Evolutionary conservation across 2,888 invertebrate species (phyloP), one percentile per base, ranked within the genome.

Genomic region (Ellobium chinense): DNA sequence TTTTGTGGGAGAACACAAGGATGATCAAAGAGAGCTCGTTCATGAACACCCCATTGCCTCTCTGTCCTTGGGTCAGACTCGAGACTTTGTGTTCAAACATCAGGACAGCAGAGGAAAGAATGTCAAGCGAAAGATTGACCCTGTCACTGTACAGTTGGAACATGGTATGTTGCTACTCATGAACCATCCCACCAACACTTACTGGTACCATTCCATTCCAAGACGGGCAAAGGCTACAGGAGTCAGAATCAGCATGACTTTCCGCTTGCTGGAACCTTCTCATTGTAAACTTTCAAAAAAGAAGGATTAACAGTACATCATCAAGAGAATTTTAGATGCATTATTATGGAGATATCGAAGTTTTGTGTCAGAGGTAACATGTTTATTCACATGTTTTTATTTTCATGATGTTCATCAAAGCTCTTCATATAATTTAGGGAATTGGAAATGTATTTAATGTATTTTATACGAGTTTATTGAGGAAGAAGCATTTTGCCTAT

Each of bases 171-270:
- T 96, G 56, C 92, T 96, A 70, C 87, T 96, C 78, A 96, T 96
- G 96, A 95, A 95, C 89, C 94, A 95, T 21, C 96, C 96, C 0
- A 96, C 96, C 1, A 96, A 96, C 88, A 93, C 94, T 75, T 92
- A 94, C 86, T 96, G 96, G 96, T 96, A 95, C 90, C 96, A 96
- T 91, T 95, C 95, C 5, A 91, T 96, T 82, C 96, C 96, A 0
- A 92, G 92, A 5, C 93, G 95, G 46, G 95, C 95, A 89, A 94
- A 92, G 81, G 92, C 94, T 24, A 81, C 89, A 31, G 94, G 94
- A 58, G 93, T 94, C 39, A 93, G 96, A 91, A 94, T 96, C 66
- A 96, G 96, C 92, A 93, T 96, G 88, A 90, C 89, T 0, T 90
- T 90, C 62, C 79, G 90, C 9, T 84, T 85, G 76, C 89, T 90